Evolutionary conservation across 92 coral and sea anemone species (phyloP).

Genomic region (Scolanthus callimorphus): DNA sequence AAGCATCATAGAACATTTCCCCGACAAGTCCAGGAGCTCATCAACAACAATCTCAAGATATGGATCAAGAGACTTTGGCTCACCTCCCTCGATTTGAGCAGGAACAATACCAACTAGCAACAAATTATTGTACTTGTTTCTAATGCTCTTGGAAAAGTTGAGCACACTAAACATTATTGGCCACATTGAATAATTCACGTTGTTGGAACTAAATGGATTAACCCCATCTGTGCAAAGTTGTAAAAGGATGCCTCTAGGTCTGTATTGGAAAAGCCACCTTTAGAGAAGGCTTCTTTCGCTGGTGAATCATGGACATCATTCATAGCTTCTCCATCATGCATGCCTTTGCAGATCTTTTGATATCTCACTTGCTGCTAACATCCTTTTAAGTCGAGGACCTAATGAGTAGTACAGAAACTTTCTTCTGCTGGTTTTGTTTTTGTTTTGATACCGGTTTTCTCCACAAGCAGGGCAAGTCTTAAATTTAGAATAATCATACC

Average conservation of each 20-base stretch:
- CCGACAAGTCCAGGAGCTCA: constrained; percentile 3
- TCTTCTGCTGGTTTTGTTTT: constrained; percentile 7
- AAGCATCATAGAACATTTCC: constrained; percentile 7
- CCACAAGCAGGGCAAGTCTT: too few species aligned
- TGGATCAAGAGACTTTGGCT: too few species aligned
- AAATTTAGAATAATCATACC: too few species aligned
- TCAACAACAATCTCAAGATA: too few species aligned
- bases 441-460: constrained; percentile 13
- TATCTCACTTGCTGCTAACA: constrained; percentile 14
- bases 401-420: constrained; percentile 36
- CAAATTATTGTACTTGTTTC: too few species aligned
- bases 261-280: constrained; percentile 6
- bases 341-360: constrained; percentile 31
- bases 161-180: too few species aligned
- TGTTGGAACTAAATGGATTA: too few species aligned
- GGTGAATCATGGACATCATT: constrained; percentile 16
- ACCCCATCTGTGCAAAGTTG: too few species aligned
- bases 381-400: constrained; percentile 21
- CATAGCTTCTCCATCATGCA: constrained; percentile 7
- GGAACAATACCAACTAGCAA: too few species aligned
- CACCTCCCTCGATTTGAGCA: too few species aligned
- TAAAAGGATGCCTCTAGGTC: constrained; percentile 11
- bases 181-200: too few species aligned
- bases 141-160: too few species aligned
- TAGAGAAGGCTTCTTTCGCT: neutral